These are phyloP conservation scores for Gambusia holbrooki DNA, from an alignment of 2,113 vertebrate genomes.

Conservation along the genomic window DNA sequence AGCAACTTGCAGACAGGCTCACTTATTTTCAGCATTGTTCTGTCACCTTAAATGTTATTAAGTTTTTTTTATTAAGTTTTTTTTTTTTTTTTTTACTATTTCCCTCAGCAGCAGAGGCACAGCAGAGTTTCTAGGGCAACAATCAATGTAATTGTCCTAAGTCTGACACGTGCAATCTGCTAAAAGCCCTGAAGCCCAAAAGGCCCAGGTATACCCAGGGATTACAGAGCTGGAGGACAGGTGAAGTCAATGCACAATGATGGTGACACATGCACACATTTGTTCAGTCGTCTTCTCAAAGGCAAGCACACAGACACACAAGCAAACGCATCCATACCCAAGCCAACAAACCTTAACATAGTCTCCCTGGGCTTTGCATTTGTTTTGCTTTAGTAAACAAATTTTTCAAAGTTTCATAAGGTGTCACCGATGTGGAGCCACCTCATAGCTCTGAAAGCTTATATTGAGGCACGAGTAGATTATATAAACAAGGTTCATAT, in stretches of 20 bases:
- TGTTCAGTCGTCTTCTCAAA: conserved; percentile 24
- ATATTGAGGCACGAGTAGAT: no score
- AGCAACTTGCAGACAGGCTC: conserved; percentile 49
- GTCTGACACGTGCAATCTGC: conserved; percentile 81
- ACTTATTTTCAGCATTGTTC: conserved; percentile 59
- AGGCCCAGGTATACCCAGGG: conserved; percentile 75
- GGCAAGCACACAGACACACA: conserved; percentile 4
- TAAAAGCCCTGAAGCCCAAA: conserved; percentile 78
- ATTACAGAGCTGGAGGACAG: conserved; percentile 77
- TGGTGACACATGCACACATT: conserved; percentile 42
- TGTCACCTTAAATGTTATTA: conserved; percentile 71
- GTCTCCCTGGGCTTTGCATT: not conserved
- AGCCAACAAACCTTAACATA: not conserved
- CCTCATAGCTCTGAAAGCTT: no score
- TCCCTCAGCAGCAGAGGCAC: conserved; percentile 46
- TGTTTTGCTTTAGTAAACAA: not conserved
- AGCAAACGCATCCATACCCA: not conserved
- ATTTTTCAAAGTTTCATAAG: no score
- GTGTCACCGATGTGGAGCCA: no score
- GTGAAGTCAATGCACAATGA: conserved; percentile 68
- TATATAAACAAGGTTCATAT: no score
- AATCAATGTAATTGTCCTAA: conserved; percentile 80
- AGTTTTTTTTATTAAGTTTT: conserved; percentile 50
- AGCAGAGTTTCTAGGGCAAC: conserved; percentile 77
- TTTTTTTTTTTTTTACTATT: conserved; percentile 3